phyloP scores from a whole-genome alignment of 2,113 vertebrate genomes.

The Syngnathus floridae region DNA sequence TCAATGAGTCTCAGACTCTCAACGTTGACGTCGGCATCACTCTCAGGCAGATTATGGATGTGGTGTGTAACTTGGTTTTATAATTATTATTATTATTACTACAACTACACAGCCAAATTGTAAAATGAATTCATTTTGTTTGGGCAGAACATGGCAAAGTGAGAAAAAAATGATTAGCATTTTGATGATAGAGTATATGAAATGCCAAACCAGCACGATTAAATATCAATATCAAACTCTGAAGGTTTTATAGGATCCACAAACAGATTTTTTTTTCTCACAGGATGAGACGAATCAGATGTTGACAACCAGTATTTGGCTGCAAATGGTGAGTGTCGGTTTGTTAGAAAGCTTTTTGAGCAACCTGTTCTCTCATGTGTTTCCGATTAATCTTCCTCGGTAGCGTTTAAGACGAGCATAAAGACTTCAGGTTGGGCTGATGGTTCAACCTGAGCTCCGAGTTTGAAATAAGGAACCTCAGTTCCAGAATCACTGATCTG shows the following conservation, averaged over 20 bases:
- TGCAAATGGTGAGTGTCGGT: slow-evolving; percentile 78
- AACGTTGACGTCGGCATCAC: slow-evolving; percentile 83
- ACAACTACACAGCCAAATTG: too few relatives aligned
- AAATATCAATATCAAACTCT: not conserved
- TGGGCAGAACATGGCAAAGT: too few relatives aligned
- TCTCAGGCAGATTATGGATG: slow-evolving; percentile 94
- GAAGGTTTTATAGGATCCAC: not conserved
- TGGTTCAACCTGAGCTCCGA: too few relatives aligned
- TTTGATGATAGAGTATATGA: not conserved
- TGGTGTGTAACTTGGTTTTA: slow-evolving; percentile 72
- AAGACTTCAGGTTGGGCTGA: too few relatives aligned
- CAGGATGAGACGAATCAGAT: slow-evolving; percentile 98
- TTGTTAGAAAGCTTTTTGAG: not conserved
- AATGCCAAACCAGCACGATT: not conserved
- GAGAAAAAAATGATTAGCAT: not conserved
- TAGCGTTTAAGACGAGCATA: too few relatives aligned
- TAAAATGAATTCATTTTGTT: too few relatives aligned
- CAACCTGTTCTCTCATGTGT: not conserved
- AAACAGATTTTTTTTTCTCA: not conserved
- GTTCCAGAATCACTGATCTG: too few relatives aligned
- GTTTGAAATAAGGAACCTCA: too few relatives aligned
- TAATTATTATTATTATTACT: not conserved
- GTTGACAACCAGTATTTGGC: slow-evolving; percentile 91
- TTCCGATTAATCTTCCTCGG: too few relatives aligned
- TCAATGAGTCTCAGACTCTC: slow-evolving; percentile 83